Base-by-base conservation (phyloP, 64 coral and sea anemone species). In the Montipora efflorescens region DNA sequence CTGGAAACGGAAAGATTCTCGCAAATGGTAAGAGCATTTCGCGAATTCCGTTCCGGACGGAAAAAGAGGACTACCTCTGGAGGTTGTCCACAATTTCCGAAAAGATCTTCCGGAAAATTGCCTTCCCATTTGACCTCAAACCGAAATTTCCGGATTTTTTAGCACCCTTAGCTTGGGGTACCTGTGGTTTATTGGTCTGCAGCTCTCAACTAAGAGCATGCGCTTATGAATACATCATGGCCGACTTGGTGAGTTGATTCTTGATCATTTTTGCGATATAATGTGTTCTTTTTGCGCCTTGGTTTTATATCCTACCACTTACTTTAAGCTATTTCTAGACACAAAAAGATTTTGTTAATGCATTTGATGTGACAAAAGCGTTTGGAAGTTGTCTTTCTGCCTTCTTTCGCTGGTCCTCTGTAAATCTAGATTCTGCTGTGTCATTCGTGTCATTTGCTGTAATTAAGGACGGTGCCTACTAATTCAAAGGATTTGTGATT, bases 161-260 rank as follows among this genome's bases (percentile, higher is more conserved):
- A n/a, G n/a, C n/a, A n/a, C n/a, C n/a, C n/a, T n/a, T n/a, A 36
- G 36, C 36, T 36, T 36, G 36, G 36, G 36, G 36, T 36, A 36
- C 36, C 36, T 36, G 36, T 36, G 36, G 36, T 36, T 36, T 36
- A 36, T 36, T 36, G 61, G 3, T 64, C 61, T 12, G 61, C 61
- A 12, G 61, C 4, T 16, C 0, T 16, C 3, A 64, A 1, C 4
- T 64, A 4, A 16, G 45, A 12, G 82, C 45, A 86, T 49, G 82
- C 82, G 82, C 19, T 13, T 3, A 5, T 15, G 7, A 2, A 0
- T 7, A 48, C 64, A 86, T 47, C 49, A 86, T 86, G 82, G 82
- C 82, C 82, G 82, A 86, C 6, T 72, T 71, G 82, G 82, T 86
- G n/a, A 86, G 82, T 84, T 19, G 59, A 8, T 67, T 83, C 5